Evolutionary conservation across 2,113 vertebrate species (phyloP).

Genomic region (Vulpes ferrilata): DNA sequence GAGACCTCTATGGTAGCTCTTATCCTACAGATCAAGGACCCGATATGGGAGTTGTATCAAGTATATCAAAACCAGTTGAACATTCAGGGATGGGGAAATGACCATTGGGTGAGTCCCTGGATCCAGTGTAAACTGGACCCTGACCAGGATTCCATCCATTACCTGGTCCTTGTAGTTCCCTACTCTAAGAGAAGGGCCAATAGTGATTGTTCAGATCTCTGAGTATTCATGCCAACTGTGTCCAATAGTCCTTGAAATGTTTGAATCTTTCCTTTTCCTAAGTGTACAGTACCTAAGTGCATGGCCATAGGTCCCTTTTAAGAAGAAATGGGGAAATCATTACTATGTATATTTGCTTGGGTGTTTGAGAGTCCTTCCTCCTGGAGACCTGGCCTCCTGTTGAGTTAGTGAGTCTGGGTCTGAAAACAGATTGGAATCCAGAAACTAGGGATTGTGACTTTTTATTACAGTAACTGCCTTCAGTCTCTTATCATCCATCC

Average conservation of each 20-base stretch:
- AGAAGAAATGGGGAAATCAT: neutral
- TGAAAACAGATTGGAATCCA: neutral
- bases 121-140: neutral
- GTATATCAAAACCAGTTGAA: neutral
- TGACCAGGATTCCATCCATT: neutral
- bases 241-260: neutral
- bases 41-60: neutral
- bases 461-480: neutral
- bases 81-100: neutral
- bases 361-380: neutral
- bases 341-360: neutral
- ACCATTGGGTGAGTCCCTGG: neutral
- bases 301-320: neutral
- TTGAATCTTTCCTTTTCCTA: neutral
- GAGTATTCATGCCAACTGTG: neutral
- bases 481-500: neutral
- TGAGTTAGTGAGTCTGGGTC: neutral
- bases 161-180: neutral
- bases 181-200: neutral
- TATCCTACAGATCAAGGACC: neutral
- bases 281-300: neutral
- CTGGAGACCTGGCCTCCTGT: neutral
- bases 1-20: neutral
- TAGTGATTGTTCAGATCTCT: neutral
- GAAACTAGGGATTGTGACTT: neutral